Evolutionary conservation across 2,888 invertebrate species (phyloP).

Genomic region (Rapana venosa): DNA sequence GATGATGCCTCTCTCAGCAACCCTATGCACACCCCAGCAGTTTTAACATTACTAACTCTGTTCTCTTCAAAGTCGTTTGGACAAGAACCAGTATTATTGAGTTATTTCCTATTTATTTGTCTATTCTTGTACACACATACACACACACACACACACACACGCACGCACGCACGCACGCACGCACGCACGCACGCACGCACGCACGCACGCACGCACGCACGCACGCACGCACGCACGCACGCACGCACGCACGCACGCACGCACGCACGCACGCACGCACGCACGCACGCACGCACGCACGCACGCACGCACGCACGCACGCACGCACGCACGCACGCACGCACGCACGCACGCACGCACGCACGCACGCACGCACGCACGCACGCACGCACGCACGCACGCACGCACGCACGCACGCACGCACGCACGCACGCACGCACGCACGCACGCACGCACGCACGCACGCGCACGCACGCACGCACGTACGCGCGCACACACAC

Average conservation of each 20-base stretch:
- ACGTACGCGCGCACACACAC: too few species aligned
- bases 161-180: conserved; percentile 22
- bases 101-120: too few species aligned
- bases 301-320: conserved; percentile 24
- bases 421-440: background rate
- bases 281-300: conserved; percentile 30
- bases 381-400: too few species aligned
- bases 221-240: conserved; percentile 29
- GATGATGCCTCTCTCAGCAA: too few species aligned
- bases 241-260: conserved; percentile 21
- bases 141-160: conserved; percentile 17
- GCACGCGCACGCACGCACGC: background rate
- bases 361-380: too few species aligned
- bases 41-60: too few species aligned
- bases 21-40: too few species aligned
- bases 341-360: too few species aligned
- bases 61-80: too few species aligned
- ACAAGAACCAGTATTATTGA: too few species aligned
- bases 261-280: conserved; percentile 31
- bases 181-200: conserved; percentile 26
- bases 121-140: too few species aligned
- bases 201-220: conserved; percentile 18
- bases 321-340: background rate
- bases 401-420: background rate
- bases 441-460: too few species aligned